These are phyloP conservation scores for Netelia fuscicornis DNA, from an alignment of 2,888 invertebrate species.

Conservation along the genomic window DNA sequence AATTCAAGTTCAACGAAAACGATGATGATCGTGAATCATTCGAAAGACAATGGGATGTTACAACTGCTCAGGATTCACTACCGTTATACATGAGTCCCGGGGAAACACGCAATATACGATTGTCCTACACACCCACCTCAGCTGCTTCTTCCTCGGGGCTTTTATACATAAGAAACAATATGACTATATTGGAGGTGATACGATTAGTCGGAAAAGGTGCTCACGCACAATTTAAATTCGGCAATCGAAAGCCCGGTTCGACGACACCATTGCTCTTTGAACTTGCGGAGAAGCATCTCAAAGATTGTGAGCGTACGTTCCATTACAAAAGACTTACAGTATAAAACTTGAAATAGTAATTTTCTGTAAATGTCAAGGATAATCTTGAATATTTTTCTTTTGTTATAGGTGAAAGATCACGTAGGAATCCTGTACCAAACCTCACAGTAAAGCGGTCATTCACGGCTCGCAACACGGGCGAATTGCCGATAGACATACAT, in stretches of 20 bases:
- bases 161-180: constrained; percentile 89
- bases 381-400: background rate
- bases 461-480: constrained; percentile 95
- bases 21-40: constrained; percentile 75
- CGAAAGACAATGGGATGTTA: constrained; percentile 78
- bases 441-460: constrained; percentile 93
- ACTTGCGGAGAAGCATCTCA: constrained; percentile 89
- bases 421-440: constrained; percentile 86
- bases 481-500: constrained; percentile 92
- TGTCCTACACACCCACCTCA: constrained; percentile 80
- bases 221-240: constrained; percentile 94
- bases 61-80: constrained; percentile 77
- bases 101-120: constrained; percentile 77
- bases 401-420: constrained; percentile 74
- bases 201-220: constrained; percentile 94
- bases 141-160: constrained; percentile 80
- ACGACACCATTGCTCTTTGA: constrained; percentile 92
- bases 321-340: background rate
- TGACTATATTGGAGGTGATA: constrained; percentile 95
- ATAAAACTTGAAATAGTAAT: background rate
- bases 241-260: constrained; percentile 93
- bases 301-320: constrained; percentile 87
- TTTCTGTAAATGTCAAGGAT: no score
- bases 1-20: constrained; percentile 78
- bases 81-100: constrained; percentile 79